Base-by-base conservation (phyloP, 2,888 invertebrate species). In the Volucella inflata region DNA sequence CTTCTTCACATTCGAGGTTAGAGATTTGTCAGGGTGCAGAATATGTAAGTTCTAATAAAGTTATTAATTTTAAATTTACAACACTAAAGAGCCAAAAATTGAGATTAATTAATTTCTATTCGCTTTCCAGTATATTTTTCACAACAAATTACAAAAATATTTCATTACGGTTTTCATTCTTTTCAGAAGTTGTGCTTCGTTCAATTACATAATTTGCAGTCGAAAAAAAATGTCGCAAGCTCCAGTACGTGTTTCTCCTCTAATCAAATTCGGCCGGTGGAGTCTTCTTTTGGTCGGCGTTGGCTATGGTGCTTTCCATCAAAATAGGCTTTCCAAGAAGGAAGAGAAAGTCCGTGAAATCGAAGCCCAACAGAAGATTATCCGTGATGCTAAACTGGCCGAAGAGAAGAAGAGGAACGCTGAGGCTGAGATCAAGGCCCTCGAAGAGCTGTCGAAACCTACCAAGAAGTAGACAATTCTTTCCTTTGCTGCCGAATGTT, bases 241-340 rank as follows among this genome's bases (percentile, higher is more conserved):
- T 89, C 96, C 97, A 88, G 94, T 96, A 87, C 94, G 95, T 90
- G 96, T 97, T 88, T 96, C 97, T 65, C 97, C 97, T 67, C 92
- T 96, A 75, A 97, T 97, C 90, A 95, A 95, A 94, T 96, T 97
- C 89, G 95, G 95, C 78, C 94, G 97, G 90, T 97, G 97, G 97
- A 95, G 95, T 74, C 93, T 97, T 89, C 93, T 97, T 2, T 90
- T 94, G 0, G 93, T 94, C 0, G 97, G 97, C 40, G 92, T 97
- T 87, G 90, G 94, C 0, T 97, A 96, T 88, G 97, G 97, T 65
- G 94, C 95, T 0, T 94, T 95, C 90, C 94, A 96, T 91, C 95
- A 96, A 88, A 94, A 90, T 90, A 93, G 96, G 68, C 93, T 96
- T 1, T 93, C 95, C 42, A 96, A 93, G 90, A 95, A 93, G 90